Evolutionary conservation across 1,140 invertebrate species (phyloP).

Genomic region (Heliconius congener): DNA sequence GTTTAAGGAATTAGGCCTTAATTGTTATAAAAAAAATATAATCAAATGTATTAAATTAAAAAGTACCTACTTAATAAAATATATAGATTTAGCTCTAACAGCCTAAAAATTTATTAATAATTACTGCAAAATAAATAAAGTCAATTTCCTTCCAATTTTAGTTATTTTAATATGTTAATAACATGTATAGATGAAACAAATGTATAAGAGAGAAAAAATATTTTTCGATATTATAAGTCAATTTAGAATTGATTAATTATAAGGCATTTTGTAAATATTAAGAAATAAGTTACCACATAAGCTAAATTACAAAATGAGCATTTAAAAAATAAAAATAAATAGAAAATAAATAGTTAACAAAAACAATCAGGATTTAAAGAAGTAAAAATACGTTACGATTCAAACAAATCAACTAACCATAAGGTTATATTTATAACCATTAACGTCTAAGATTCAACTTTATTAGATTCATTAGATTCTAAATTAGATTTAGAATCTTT

Average conservation of each 20-base stretch:
- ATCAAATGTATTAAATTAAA: neutral
- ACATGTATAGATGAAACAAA: too few species aligned
- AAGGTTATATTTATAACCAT: constrained; percentile 3
- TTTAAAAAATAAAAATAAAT: neutral
- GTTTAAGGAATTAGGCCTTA: neutral
- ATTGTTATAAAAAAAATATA: neutral
- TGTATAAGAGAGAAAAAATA: too few species aligned
- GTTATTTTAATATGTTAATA: too few species aligned
- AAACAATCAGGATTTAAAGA: neutral
- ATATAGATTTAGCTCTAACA: too few species aligned
- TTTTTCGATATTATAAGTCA: too few species aligned
- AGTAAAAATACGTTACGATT: neutral
- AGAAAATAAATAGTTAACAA: neutral
- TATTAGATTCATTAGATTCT: neutral
- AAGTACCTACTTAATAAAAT: too few species aligned
- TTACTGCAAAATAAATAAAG: too few species aligned
- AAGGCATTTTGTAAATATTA: too few species aligned
- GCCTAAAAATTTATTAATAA: too few species aligned
- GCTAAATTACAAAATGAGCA: neutral
- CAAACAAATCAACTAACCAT: neutral
- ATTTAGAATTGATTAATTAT: too few species aligned
- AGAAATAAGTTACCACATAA: too few species aligned
- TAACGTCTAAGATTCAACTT: neutral
- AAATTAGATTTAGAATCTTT: neutral
- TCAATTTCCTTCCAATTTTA: too few species aligned